A percentile compares a stretch with the other conserved stretches of the same genome.
Evolutionary conservation across 2,113 vertebrate genomes (phyloP).

Genomic region (Delphinus delphis): DNA sequence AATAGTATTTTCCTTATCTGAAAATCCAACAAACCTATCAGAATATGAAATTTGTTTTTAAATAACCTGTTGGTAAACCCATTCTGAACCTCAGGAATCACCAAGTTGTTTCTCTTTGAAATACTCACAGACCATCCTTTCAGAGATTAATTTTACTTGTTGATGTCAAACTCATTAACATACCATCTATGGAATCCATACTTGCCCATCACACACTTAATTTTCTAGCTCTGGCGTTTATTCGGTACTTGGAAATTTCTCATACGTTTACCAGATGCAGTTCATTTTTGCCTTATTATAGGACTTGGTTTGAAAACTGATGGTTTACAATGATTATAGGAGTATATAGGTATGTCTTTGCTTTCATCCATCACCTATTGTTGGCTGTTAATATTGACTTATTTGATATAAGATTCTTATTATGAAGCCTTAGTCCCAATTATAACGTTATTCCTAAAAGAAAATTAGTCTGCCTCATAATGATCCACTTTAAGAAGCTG

Average conservation of each 20-base stretch:
- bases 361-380: background rate
- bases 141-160: conserved; percentile 3
- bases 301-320: background rate
- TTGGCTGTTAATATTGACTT: background rate
- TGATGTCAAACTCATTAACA: background rate
- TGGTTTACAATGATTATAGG: background rate
- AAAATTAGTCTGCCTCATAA: background rate
- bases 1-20: background rate
- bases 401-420: background rate
- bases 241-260: background rate
- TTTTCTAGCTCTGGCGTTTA: background rate
- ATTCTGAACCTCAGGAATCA: background rate
- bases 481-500: background rate
- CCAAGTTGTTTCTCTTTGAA: background rate
- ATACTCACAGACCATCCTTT: background rate
- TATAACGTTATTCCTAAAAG: background rate
- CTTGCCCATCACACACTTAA: background rate
- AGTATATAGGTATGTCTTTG: background rate
- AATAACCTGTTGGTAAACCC: background rate
- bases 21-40: background rate
- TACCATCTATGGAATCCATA: background rate
- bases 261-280: background rate
- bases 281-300: background rate
- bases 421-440: background rate
- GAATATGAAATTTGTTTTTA: background rate